Conservation (phyloP, 2,113 vertebrate genomes). For the Lepisosteus oculatus region DNA sequence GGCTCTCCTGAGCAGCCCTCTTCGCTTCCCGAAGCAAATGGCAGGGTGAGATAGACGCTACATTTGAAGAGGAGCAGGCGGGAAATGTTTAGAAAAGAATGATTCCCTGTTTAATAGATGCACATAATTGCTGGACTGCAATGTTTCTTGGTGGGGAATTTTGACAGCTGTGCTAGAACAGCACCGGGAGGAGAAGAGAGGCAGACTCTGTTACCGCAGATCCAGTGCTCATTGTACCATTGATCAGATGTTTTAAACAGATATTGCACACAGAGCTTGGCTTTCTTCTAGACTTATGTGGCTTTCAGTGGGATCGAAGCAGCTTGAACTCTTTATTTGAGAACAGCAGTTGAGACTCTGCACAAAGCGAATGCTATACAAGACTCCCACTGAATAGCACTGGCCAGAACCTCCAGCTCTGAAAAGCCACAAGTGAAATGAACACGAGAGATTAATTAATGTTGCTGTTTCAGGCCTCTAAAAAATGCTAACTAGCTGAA, state of each 20-base stretch:
- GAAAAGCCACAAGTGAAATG: not conserved
- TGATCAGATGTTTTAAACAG: slow-evolving; percentile 16
- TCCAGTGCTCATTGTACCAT: slow-evolving; percentile 1
- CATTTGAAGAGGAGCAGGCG: slow-evolving; percentile 39
- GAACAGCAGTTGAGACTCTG: not conserved
- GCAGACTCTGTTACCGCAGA: slow-evolving; percentile 3
- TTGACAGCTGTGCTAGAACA: slow-evolving; percentile 38
- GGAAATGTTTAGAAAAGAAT: slow-evolving; percentile 35
- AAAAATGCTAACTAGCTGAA: slow-evolving; percentile 1
- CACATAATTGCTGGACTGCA: slow-evolving; percentile 45
- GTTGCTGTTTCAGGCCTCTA: not conserved
- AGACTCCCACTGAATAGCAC: not conserved
- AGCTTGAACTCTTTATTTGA: slow-evolving; percentile 11
- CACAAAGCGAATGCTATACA: not conserved
- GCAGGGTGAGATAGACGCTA: slow-evolving; percentile 30
- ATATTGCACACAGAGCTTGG: slow-evolving; percentile 8
- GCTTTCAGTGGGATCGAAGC: slow-evolving; percentile 14
- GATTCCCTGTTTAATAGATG: slow-evolving; percentile 42
- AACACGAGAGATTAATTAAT: slow-evolving; percentile 11
- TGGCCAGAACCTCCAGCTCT: not conserved
- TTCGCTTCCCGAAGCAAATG: slow-evolving; percentile 22
- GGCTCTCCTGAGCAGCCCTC: not conserved
- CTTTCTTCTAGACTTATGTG: not conserved
- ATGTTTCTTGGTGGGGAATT: slow-evolving; percentile 41
- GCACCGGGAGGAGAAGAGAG: slow-evolving; percentile 16